Evolutionary conservation across 1,140 invertebrate genomes (phyloP), one percentile per base, ranked within the genome.

Genomic region (Drosophila subobscura): DNA sequence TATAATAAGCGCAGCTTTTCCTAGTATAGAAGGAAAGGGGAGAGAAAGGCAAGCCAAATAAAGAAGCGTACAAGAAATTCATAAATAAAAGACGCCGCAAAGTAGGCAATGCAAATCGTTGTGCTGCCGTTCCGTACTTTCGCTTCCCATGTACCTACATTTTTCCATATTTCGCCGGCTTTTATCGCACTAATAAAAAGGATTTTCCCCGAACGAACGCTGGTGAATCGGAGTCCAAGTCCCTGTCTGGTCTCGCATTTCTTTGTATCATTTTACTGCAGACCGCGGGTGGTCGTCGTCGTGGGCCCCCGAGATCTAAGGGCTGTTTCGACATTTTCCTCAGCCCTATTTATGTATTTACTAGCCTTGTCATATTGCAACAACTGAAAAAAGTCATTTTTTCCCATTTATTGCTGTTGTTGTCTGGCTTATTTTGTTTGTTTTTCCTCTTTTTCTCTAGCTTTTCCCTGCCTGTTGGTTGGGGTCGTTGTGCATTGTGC

Each of bases 181-280:
- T 86, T 88, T 88, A 89, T 88, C 83, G 79, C 63, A 76, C 84
- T 79, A 88, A 88, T 88, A 89, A 89, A 86, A 88, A 88, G 83
- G 83, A 88, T 88, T 88, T 88, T 89, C 75, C 58, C 67, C 60
- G 84, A 80, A 85, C 65, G 45, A 12, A 85, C 65, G 45, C 8
- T 22, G 2, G 14, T 1, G 27, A 68, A 55, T 68, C 25, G 63
- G 53, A 56, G 29, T 33, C 52, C 64, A 53, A 65, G 73, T 8
- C 29, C 29, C 3, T 8, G 53, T 47, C 50, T 23, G 70, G 61
- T 86, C 74, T 88, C 77, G 77, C 65, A 81, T 86, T 88, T 88
- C 74, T 71, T 74, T 81, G 79, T 85, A 86, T 85, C 84, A 80
- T 86, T 86, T 81, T 66, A 63, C 77, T 51, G 44, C 55, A 55